Conservation (phyloP, 1,140 invertebrate genomes). For the Atopsyche davidsoni region DNA sequence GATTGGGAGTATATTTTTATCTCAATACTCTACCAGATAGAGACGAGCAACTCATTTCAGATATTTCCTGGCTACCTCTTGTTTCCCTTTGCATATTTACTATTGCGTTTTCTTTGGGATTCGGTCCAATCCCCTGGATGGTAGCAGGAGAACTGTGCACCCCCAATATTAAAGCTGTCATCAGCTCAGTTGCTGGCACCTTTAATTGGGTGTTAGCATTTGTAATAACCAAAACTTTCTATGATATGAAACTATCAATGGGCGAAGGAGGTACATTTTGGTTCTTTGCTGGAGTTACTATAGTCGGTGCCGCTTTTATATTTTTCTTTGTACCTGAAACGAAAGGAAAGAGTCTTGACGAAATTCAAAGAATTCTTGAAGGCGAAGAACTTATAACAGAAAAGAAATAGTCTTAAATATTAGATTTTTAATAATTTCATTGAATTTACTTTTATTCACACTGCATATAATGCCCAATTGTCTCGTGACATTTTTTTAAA, state of each 20-base stretch:
- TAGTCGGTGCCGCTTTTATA: slow-evolving; percentile 67
- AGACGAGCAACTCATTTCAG: slow-evolving; percentile 42
- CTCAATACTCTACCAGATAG: slow-evolving; percentile 45
- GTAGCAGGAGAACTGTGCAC: slow-evolving; percentile 71
- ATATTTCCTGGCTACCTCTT: slow-evolving; percentile 66
- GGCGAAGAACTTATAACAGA: slow-evolving; percentile 29
- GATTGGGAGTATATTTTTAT: slow-evolving; percentile 60
- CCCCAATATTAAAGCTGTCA: slow-evolving; percentile 70
- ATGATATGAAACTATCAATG: slow-evolving; percentile 50
- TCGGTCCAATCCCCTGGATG: slow-evolving; percentile 75
- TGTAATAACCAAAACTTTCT: slow-evolving; percentile 73
- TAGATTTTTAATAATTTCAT: no score
- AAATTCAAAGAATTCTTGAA: slow-evolving; percentile 65
- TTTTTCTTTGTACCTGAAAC: slow-evolving; percentile 80
- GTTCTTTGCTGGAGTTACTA: slow-evolving; percentile 68
- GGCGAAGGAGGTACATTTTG: slow-evolving; percentile 67
- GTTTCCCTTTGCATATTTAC: slow-evolving; percentile 68
- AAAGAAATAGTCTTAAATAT: no score
- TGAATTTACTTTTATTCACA: no score
- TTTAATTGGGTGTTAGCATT: slow-evolving; percentile 78
- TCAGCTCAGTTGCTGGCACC: slow-evolving; percentile 62
- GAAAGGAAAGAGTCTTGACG: slow-evolving; percentile 79
- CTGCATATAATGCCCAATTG: no score
- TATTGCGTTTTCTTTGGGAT: slow-evolving; percentile 69
- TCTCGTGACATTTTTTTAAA: no score